Base-by-base conservation (phyloP, 2,888 invertebrate genomes). In the Entomobrya multifasciata region DNA sequence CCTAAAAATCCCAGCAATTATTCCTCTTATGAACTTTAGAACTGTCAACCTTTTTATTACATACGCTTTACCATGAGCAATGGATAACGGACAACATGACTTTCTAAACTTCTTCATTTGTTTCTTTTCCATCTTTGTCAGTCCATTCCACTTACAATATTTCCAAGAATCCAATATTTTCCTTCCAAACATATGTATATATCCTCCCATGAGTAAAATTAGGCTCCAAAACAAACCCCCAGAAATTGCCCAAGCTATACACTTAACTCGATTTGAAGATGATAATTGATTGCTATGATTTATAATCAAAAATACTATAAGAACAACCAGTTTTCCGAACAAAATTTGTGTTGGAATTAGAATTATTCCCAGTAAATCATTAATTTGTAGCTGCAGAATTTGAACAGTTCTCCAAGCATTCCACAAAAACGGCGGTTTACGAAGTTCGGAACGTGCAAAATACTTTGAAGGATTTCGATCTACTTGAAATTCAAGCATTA, bases 51-150 rank as follows among this genome's bases (percentile, higher is more conserved):
- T 36, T 17, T 49, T 6, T 13, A 82, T 44, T n/a, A 22, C 27
- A 44, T 15, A 72, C 0, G 47, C 60, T 25, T 72, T 82, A 10
- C 72, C 81, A 15, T 27, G 72, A 10, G 22, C 49, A 11, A 82
- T 25, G 20, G 17, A 36, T 13, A 82, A 70, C 2, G 57, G 81
- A 17, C 3, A 3, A 44, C 72, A 82, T 17, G 67, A 67, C 41
- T 36, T 60, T 27, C 72, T 22, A 60, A 82, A 82, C 27, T 82
- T 82, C 13, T 49, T 72, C 60, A 57, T 57, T n/a, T 47, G n/a
- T 17, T 44, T 52, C 55, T 15, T 55, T 10, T 81, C 80, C 0
- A n/a, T 17, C 8, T 13, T 20, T 6, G 52, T n/a, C 27, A 62
- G 8, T 10, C n/a, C 62, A 0, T 15, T 49, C 80, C 70, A 81